A percentile compares a stretch with the other conserved stretches of the same genome.
These are phyloP conservation scores for Microcebus griseorufus DNA, from an alignment of 2,113 vertebrate species.

Conservation along the genomic window DNA sequence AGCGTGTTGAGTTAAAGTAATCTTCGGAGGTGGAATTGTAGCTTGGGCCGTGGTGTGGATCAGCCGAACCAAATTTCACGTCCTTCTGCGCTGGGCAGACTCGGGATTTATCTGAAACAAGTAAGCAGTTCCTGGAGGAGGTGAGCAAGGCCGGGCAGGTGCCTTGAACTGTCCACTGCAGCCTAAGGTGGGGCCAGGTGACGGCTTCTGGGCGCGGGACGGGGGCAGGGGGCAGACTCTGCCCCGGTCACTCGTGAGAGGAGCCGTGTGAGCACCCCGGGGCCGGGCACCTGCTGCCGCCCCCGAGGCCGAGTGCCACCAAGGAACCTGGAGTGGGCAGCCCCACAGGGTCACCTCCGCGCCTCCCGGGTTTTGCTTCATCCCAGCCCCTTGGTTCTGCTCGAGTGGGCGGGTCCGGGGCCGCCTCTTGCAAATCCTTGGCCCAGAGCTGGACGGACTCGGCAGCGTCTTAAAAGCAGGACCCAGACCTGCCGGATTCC, in stretches of 20 bases:
- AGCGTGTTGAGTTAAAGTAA: accelerated
- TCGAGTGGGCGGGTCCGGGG: accelerated
- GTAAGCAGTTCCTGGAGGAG: constrained; percentile 62
- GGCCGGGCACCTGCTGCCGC: neutral
- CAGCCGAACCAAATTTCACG: too few relatives aligned
- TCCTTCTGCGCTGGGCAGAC: neutral
- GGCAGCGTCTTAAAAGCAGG: accelerated
- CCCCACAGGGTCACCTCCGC: too few relatives aligned
- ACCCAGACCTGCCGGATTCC: neutral
- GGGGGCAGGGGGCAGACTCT: neutral
- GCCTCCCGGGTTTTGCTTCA: neutral
- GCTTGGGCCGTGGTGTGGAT: neutral
- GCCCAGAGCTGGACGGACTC: accelerated
- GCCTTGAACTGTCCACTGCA: neutral
- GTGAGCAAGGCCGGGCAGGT: neutral
- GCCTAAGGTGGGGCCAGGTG: neutral
- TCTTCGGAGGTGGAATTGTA: too few relatives aligned
- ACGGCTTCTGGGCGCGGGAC: neutral
- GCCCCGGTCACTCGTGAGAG: neutral
- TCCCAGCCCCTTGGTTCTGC: neutral
- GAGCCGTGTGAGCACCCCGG: accelerated
- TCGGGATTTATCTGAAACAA: neutral
- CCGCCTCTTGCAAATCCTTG: accelerated
- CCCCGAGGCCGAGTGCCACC: neutral
- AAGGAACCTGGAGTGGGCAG: too few relatives aligned